Evolutionary conservation across 2,113 vertebrate genomes (phyloP), one percentile per base, ranked within the genome.

Genomic region (Anoplopoma fimbria): DNA sequence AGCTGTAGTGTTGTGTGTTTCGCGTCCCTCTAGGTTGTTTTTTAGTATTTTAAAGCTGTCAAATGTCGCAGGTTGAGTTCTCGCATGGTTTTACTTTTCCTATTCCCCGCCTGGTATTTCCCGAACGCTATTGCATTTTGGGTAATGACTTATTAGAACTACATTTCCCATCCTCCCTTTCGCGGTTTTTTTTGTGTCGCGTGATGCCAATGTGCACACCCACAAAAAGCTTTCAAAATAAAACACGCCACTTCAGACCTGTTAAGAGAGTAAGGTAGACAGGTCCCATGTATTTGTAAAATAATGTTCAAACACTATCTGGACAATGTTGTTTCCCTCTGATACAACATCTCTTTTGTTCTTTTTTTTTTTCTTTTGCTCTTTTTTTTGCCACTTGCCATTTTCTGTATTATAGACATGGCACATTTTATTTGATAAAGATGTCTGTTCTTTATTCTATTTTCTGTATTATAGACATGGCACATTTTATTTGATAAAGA

Each of bases 61-160:
- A 82, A 82, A 70, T 55, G 29, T 68, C 4, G 0, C n/a, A 36
- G 9, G 2, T 2, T 34, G 4, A 31, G 47, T 34, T 65, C 21
- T 45, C 68, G 69, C 91, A 75, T 86, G 78, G 33, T 62, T 4
- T 2, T 38, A 13, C 40, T 88, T 90, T 94, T 91, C 34, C 47
- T 89, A 90, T 93, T 93, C 49, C 93, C 87, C 93, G 93, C 93
- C 92, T 89, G 87, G 69, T 79, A 61, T 69, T 83, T 84, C 74
- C 82, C 14, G 27, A 36, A 8, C 6, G 10, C 53, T 47, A 1
- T 63, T 83, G 93, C 87, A 91, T 93, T 89, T 51, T 29, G 92
- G 93, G 93, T 90, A 91, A 77, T 60, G 1, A 25, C 4, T 31
- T 9, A 7, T 60, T 51, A 1, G 0, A 80, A 89, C 89, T 82